Evolutionary conservation across 2,797 vertebrate genomes (phyloP).

Genomic region (Diplodus sargus): DNA sequence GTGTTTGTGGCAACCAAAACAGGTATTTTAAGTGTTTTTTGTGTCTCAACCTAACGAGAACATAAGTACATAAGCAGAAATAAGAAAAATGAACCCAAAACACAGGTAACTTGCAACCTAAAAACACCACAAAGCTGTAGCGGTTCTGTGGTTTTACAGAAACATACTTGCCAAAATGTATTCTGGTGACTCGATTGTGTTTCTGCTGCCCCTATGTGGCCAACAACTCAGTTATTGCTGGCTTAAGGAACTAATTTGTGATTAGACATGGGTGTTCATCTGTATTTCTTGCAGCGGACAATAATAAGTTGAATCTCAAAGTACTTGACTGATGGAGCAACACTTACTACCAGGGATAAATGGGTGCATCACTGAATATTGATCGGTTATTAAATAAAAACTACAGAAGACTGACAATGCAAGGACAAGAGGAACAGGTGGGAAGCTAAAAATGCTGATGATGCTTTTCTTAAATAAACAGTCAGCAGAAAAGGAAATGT

Average conservation of each 20-base stretch:
- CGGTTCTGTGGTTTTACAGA: too few species aligned
- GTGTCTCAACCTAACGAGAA: too few species aligned
- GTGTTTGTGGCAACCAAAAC: too few species aligned
- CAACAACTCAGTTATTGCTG: background rate
- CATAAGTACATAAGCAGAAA: too few species aligned
- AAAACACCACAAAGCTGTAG: too few species aligned
- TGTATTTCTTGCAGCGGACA: background rate
- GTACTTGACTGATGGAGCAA: background rate
- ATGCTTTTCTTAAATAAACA: background rate
- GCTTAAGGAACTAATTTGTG: background rate
- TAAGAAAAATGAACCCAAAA: too few species aligned
- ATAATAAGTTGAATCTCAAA: background rate
- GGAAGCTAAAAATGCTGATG: constrained; percentile 1
- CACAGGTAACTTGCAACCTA: too few species aligned
- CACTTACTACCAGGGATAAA: background rate
- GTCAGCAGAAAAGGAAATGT: background rate
- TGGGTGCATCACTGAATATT: background rate
- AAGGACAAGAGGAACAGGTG: constrained; percentile 1
- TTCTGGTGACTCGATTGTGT: background rate
- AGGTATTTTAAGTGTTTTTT: too few species aligned
- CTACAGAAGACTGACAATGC: background rate
- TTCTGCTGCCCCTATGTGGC: background rate
- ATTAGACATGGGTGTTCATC: constrained; percentile 4
- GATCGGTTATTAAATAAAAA: background rate
- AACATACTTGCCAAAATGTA: too few species aligned